Base-by-base conservation (phyloP, 1,140 invertebrate species). In the Cataglyphis hispanica region DNA sequence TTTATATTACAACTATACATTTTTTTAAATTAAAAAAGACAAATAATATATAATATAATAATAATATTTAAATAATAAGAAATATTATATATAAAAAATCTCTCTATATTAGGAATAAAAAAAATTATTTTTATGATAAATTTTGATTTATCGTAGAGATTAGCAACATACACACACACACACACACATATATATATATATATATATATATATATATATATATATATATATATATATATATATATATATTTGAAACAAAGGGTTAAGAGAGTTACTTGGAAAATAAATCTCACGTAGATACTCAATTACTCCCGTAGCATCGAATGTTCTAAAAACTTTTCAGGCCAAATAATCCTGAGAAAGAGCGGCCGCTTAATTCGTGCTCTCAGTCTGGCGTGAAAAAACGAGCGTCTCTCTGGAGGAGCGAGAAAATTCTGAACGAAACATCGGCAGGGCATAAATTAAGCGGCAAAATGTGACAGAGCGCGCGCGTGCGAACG, bases 381-480 rank as follows among this genome's bases (percentile, higher is more conserved):
- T 1, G 25, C 37, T 70, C 19, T 56, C 46, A 16, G 19, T 70
- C 25, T 70, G 19, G 31, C 69, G 50, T 10, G 37, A 50, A 50
- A 66, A 66, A 78, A 64, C 22, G 25, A 63, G 27, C 16, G 22
- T 80, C 16, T 80, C 22, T 53, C n/a, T 53, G 5, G 56, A 5
- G 5, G 11, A 61, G 58, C 13, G 64, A 70, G 58, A 89, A 89
- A 91, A 89, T 92, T 84, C 84, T 89, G 84, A 86, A 86, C 89
- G 90, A 92, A 91, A 91, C 84, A 92, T 91, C 75, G 75, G 46
- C 74, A 53, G 22, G 84, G 86, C 80, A 89, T 89, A 91, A 91
- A 91, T 90, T 91, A 87, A 89, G 85, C 74, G 37, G 69, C 67
- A 66, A 19, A 19, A 72, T 67, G 56, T 63, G 88, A 66, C 72